Evolutionary conservation across 37 sponge, comb jelly and placozoan species (phyloP), one percentile per base, ranked within the genome.

Genomic region (Spongilla lacustris): DNA sequence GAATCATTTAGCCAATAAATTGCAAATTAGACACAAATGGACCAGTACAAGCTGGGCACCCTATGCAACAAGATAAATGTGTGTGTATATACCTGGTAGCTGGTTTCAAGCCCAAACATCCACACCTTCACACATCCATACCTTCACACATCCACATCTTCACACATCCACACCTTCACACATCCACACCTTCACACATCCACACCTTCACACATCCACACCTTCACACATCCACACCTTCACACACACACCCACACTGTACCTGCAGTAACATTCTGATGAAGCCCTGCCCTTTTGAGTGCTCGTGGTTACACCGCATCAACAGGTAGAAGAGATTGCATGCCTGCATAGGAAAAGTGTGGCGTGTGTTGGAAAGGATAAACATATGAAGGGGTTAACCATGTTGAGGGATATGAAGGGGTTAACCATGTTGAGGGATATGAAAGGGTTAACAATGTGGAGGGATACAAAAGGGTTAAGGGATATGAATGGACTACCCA

Each of bases 261-360:
- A 93, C 94, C 87, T 96, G 96, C 3, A 96, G 41, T 58, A 89
- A 76, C 22, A 83, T 74, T 33, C 97, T 36, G 26, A 89, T 85
- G 36, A 92, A 94, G 24, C 88, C 87, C 28, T 92, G 79, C 41
- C 85, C 88, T 41, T 75, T 89, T 75, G 90, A 91, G 38, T 79
- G 87, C 36, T 91, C 92, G 70, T 85, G 91, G 58, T 95, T 97
- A 46, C 83, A 73, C 48, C 89, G 75, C 87, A 97, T 91, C 67
- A 95, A 29, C 41, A 97, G 87, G 46, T 93, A 95, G 46, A 97
- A 75, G 17, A 95, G 66, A 31, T 82, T 82, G 24, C 76, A 50
- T n/a, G 95, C 95, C 90, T 91, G 77, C 34, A 78, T 36, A 50
- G 34, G 34, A 79, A 10, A 33, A 87, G 46, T 36, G 50, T 9